Evolutionary conservation across 2,888 invertebrate species (phyloP).

Genomic region (Tryphoninae sp.): DNA sequence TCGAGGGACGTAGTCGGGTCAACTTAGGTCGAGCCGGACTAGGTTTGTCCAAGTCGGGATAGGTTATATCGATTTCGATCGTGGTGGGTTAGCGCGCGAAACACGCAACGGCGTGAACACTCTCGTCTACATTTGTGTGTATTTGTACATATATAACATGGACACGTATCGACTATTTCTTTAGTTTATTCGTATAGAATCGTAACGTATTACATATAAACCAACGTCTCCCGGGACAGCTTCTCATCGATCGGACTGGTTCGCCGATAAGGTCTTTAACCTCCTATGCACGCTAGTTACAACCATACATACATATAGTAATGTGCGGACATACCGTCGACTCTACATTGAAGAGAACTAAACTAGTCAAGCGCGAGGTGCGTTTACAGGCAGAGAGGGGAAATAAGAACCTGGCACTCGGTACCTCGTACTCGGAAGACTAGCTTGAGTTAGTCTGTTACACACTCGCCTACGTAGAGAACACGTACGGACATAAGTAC

Average conservation of each 20-base stretch:
- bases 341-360: constrained; percentile 27
- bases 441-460: constrained; percentile 4
- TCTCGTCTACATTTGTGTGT: no score
- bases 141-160: constrained; percentile 3
- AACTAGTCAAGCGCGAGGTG: constrained; percentile 54
- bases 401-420: constrained; percentile 36
- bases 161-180: constrained; percentile 11
- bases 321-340: constrained; percentile 12
- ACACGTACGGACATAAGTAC: constrained; percentile 33
- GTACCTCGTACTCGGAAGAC: constrained; percentile 17
- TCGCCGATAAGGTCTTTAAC: constrained; percentile 69
- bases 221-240: constrained; percentile 33
- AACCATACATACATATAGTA: constrained; percentile 30
- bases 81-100: no score
- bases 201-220: constrained; percentile 37
- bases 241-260: constrained; percentile 73
- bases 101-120: no score
- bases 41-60: no score
- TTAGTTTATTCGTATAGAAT: background rate
- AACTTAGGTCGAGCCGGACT: constrained; percentile 70
- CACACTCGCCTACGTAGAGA: background rate
- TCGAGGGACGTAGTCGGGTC: constrained; percentile 17
- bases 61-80: no score
- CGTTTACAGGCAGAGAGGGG: constrained; percentile 13
- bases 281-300: constrained; percentile 49